Conservation (phyloP, 1,140 invertebrate genomes). For the Aradophagus sp. region DNA sequence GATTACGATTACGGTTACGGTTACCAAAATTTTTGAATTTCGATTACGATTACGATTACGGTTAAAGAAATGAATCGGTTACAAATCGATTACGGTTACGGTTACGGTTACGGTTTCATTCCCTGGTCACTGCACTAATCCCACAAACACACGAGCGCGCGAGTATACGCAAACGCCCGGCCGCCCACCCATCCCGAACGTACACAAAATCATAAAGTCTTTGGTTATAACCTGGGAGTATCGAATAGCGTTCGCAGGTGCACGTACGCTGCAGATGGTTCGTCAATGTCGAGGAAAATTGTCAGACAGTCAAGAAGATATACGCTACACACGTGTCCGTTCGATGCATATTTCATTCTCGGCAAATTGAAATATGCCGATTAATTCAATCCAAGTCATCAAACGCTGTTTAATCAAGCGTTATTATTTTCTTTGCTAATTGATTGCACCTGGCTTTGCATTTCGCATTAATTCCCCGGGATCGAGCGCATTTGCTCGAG, state of each 20-base stretch:
- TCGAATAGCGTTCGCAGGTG: slow-evolving; percentile 68
- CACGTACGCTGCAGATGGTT: slow-evolving; percentile 62
- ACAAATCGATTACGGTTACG: too few species aligned
- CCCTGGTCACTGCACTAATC: too few species aligned
- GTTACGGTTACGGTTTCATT: too few species aligned
- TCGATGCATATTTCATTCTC: slow-evolving; percentile 47
- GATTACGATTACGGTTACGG: too few species aligned
- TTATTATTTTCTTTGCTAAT: slow-evolving; percentile 31
- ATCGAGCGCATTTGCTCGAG: too few species aligned
- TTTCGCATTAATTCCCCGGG: too few species aligned
- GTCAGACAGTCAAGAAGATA: slow-evolving; percentile 61
- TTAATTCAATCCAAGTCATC: slow-evolving; percentile 37
- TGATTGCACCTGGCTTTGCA: slow-evolving; percentile 3
- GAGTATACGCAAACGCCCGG: slow-evolving; percentile 1
- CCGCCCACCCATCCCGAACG: too few species aligned
- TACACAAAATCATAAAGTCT: slow-evolving; percentile 49
- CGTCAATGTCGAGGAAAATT: slow-evolving; percentile 65
- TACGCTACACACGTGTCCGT: slow-evolving; percentile 51
- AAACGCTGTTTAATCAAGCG: slow-evolving; percentile 17
- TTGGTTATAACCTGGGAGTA: slow-evolving; percentile 59
- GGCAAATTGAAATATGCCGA: slow-evolving; percentile 40
- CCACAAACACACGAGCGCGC: neutral
- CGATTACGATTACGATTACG: too few species aligned
- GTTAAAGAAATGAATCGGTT: too few species aligned
- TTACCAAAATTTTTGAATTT: too few species aligned